phyloP scores from a whole-genome alignment of 2,797 vertebrate genomes.

The Myiothlypis chrysogaster region DNA sequence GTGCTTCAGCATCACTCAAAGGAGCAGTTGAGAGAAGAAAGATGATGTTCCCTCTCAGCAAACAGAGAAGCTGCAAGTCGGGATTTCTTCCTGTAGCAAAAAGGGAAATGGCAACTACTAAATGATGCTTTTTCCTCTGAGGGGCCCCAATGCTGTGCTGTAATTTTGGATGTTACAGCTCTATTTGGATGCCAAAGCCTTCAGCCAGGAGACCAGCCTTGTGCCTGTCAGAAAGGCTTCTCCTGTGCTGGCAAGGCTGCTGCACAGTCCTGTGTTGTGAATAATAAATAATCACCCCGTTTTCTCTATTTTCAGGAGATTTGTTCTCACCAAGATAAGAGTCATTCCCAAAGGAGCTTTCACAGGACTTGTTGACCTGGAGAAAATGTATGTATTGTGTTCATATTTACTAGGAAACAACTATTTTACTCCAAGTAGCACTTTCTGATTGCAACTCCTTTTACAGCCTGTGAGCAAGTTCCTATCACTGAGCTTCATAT shows the following conservation, averaged over 20 bases:
- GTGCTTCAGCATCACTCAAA: background rate
- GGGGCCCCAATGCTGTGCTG: background rate
- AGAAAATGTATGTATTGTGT: conserved; percentile 79
- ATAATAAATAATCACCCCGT: background rate
- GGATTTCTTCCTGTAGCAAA: background rate
- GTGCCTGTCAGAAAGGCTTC: background rate
- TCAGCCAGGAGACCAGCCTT: background rate
- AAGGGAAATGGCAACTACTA: background rate
- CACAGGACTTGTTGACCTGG: conserved; percentile 74
- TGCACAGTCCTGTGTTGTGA: background rate
- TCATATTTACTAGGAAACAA: background rate
- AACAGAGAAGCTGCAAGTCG: background rate
- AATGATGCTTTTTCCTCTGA: background rate
- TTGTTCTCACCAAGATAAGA: conserved; percentile 79
- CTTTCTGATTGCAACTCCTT: background rate
- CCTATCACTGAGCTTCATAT: background rate
- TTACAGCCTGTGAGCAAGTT: background rate
- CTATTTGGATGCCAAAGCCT: background rate
- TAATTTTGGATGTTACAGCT: background rate
- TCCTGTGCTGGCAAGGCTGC: background rate
- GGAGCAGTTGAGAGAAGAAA: background rate
- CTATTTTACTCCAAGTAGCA: background rate
- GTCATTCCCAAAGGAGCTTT: conserved; percentile 78
- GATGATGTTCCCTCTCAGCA: background rate
- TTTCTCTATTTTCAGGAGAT: conserved; percentile 77